Conservation (phyloP, 2,113 vertebrate species). For the Shinisaurus crocodilurus region DNA sequence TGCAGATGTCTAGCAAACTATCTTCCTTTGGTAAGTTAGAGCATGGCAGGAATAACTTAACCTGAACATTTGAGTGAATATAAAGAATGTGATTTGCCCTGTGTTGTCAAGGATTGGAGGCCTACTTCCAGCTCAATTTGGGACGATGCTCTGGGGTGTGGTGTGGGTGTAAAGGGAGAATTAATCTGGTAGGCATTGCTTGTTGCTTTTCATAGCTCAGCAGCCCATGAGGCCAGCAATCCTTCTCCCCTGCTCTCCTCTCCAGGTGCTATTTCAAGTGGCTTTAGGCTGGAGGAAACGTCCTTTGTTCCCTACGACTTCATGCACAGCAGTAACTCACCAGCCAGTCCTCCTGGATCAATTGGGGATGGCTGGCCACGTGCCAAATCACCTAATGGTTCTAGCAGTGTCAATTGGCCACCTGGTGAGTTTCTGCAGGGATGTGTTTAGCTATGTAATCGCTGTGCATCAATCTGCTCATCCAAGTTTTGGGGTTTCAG, state of each 20-base stretch:
- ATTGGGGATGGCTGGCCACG: conserved; percentile 98
- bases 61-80: no score
- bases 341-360: conserved; percentile 96
- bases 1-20: background rate
- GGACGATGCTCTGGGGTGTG: background rate
- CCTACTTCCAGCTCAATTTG: background rate
- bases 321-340: conserved; percentile 91
- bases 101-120: background rate
- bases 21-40: no score
- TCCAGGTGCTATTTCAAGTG: conserved; percentile 98
- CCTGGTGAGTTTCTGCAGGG: conserved; percentile 76
- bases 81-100: background rate
- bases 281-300: conserved; percentile 96
- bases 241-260: background rate
- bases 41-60: background rate
- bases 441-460: background rate
- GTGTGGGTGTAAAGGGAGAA: background rate
- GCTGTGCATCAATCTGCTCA: background rate
- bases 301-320: conserved; percentile 95
- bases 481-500: background rate
- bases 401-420: conserved; percentile 96
- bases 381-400: conserved; percentile 99
- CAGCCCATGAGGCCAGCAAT: background rate
- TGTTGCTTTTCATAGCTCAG: background rate
- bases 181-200: background rate